Percentiles rank a stretch among this genome's conserved stretches.
Conservation (phyloP, 2,113 vertebrate genomes). For the Pelmatolapia mariae region DNA sequence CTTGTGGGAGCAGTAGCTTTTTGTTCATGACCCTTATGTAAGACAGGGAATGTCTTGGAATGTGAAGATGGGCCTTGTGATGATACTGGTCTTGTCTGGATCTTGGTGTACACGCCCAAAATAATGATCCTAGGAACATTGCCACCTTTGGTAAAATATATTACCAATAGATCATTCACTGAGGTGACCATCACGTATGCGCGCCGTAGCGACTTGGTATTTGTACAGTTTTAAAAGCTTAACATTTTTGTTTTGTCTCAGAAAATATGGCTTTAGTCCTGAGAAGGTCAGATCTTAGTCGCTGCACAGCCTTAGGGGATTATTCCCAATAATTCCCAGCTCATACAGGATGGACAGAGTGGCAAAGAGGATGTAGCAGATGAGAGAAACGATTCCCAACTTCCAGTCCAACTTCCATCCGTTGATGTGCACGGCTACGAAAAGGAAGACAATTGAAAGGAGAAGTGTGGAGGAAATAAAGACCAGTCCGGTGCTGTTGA, state of each 20-base stretch:
- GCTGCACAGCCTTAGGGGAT: constrained; percentile 77
- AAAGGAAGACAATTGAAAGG: constrained; percentile 86
- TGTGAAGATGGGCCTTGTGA: background rate
- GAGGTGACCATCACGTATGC: background rate
- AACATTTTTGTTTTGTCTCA: background rate
- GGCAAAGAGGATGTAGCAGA: constrained; percentile 83
- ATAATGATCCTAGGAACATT: background rate
- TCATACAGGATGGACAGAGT: constrained; percentile 88
- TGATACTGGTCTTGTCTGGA: background rate
- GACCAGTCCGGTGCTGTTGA: constrained; percentile 87
- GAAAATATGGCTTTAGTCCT: constrained; percentile 2
- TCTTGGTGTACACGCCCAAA: background rate
- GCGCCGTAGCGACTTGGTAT: background rate
- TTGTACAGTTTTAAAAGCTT: background rate
- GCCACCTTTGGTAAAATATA: background rate
- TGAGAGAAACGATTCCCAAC: constrained; percentile 79
- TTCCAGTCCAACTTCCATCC: constrained; percentile 93
- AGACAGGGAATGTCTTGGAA: background rate
- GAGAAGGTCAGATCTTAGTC: constrained; percentile 55
- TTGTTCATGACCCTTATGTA: background rate
- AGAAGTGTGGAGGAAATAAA: constrained; percentile 85
- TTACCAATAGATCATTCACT: background rate
- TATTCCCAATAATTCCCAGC: constrained; percentile 91
- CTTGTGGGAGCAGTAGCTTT: background rate
- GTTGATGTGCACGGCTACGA: constrained; percentile 84